A percentile compares a stretch with the other conserved stretches of the same genome.
phyloP scores from a whole-genome alignment of 2,797 vertebrate species.

The Myotis myotis region DNA sequence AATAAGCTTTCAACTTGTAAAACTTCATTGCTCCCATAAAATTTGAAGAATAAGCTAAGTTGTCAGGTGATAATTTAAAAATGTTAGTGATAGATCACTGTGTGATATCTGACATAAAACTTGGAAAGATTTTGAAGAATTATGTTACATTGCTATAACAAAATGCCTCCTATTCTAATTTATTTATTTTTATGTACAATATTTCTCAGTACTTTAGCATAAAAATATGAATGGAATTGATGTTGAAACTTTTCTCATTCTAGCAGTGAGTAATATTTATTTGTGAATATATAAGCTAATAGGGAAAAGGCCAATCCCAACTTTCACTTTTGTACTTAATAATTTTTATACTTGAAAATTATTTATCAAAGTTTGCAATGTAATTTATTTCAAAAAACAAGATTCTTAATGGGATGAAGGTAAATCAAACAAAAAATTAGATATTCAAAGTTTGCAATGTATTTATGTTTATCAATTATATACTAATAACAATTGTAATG shows the following conservation, averaged over 20 bases:
- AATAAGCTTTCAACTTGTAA: background rate
- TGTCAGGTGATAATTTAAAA: slow-evolving; percentile 6
- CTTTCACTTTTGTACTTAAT: background rate
- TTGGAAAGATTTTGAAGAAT: slow-evolving; percentile 11
- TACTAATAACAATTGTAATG: background rate
- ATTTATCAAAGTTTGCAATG: background rate
- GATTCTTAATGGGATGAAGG: background rate
- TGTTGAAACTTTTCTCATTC: slow-evolving; percentile 3
- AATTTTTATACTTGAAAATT: background rate
- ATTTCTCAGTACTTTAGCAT: background rate
- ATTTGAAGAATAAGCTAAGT: background rate
- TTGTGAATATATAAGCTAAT: background rate
- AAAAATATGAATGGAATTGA: slow-evolving; percentile 28
- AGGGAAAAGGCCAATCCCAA: background rate
- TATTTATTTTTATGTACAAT: slow-evolving; percentile 1
- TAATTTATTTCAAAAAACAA: background rate
- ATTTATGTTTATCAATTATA: background rate
- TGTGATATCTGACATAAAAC: background rate
- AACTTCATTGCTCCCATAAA: background rate
- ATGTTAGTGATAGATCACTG: background rate
- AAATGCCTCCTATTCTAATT: background rate
- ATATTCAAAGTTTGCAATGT: background rate
- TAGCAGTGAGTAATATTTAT: background rate
- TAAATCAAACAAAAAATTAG: background rate
- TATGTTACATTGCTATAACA: background rate